Base-by-base conservation (phyloP, 2,888 invertebrate species). In the Trisateles emortualis region DNA sequence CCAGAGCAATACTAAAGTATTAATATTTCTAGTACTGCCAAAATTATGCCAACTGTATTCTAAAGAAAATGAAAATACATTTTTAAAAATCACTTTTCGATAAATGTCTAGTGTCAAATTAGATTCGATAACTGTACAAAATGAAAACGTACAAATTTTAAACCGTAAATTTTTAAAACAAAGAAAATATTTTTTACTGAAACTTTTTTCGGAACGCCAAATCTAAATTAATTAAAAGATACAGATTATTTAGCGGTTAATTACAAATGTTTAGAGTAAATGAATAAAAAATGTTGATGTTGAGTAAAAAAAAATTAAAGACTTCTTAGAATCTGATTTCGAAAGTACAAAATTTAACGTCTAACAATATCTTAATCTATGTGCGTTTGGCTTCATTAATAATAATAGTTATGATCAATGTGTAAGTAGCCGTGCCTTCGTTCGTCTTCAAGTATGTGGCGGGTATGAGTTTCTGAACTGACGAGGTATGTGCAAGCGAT, bases 1-100 rank as follows among this genome's bases (percentile, higher is more conserved):
- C 83, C 92, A 89, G 90, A 92, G 92, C 92, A 92, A 92, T 92
- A 92, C 90, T 92, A 92, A 92, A 90, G 88, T 92, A 91, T 92
- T 91, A 84, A 90, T 92, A 86, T 92, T 84, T 90, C 88, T 91
- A 91, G 91, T 90, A 90, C 90, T 92, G 92, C 92, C 92, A 92
- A 92, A 89, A 84, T 83, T 83, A 87, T 90, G 92, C 92, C 92
- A 91, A 92, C 92, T 87, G 88, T 92, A 91, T 90, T 90, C 83
- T 90, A 86, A 87, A 86, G 74, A 79, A 80, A 74, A 33, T 6
- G 26, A 53, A 78, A 75, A 80, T 80, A 80, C 86, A 83, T 88
- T 90, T 88, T 87, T 85, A 81, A 79, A 81, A 88, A 88, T 85
- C 86, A 90, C 80, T 89, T 90, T 91, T 90, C 87, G 87, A 88